Conservation (phyloP, 2,797 vertebrate genomes). For the Anguilla megastoma region DNA sequence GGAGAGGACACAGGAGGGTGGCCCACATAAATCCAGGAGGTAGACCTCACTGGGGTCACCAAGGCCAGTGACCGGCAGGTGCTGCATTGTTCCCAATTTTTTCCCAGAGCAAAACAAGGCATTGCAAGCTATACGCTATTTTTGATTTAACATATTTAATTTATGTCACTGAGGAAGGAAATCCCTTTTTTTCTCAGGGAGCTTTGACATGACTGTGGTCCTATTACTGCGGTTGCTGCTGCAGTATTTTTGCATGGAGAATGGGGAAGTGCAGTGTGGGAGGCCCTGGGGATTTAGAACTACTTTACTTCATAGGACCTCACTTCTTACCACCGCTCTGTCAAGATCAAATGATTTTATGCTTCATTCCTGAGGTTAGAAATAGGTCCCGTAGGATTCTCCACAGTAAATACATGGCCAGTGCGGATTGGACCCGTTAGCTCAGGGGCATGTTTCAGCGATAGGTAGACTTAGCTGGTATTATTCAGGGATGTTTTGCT, state of each 20-base stretch:
- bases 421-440: slow-evolving; percentile 45
- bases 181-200: slow-evolving; percentile 1
- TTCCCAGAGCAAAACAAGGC: neutral
- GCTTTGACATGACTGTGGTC: neutral
- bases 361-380: slow-evolving; percentile 64
- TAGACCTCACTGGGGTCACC: neutral
- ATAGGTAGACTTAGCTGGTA: slow-evolving; percentile 43
- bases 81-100: neutral
- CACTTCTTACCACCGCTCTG: slow-evolving; percentile 24
- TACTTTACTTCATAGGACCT: slow-evolving; percentile 23
- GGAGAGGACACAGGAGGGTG: neutral
- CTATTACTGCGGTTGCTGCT: neutral
- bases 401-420: slow-evolving; percentile 49
- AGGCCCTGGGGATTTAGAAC: slow-evolving; percentile 14
- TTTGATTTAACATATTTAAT: neutral
- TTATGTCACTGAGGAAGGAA: neutral
- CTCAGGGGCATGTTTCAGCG: slow-evolving; percentile 51
- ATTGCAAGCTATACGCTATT: neutral
- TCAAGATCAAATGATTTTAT: slow-evolving; percentile 71
- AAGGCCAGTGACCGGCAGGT: neutral
- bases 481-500: slow-evolving; percentile 33
- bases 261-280: slow-evolving; percentile 5
- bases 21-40: neutral
- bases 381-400: slow-evolving; percentile 50
- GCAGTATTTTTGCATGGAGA: slow-evolving; percentile 14